Conservation (phyloP, 2,113 vertebrate genomes). For the Malurus melanocephalus region DNA sequence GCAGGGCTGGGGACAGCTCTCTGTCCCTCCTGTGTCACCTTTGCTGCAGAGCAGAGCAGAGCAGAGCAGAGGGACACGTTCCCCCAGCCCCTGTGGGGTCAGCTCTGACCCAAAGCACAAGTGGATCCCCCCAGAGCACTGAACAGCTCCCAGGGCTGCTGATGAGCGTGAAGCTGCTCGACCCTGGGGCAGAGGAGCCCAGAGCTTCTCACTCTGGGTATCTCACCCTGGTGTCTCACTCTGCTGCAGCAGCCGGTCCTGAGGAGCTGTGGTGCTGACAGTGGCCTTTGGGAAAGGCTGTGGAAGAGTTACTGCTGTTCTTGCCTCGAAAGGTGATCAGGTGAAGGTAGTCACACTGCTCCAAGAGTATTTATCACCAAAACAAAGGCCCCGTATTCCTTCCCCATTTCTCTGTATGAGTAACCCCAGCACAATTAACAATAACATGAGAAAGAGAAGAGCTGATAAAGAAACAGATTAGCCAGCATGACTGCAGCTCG, state of each 20-base stretch:
- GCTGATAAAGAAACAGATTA: background rate
- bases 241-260: slow-evolving; percentile 28
- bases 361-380: slow-evolving; percentile 15
- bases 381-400: slow-evolving; percentile 27
- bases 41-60: background rate
- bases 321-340: background rate
- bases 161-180: background rate
- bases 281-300: slow-evolving; percentile 47
- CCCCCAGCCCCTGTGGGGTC: background rate
- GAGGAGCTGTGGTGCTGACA: background rate
- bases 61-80: background rate
- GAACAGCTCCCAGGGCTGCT: background rate
- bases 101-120: background rate
- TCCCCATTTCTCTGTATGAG: slow-evolving; percentile 19
- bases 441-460: background rate
- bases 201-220: too few relatives aligned
- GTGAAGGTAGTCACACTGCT: slow-evolving; percentile 62
- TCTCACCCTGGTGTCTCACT: background rate
- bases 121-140: background rate
- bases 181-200: background rate
- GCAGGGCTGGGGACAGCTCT: background rate
- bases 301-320: slow-evolving; percentile 41
- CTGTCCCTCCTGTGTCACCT: background rate
- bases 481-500: slow-evolving; percentile 32
- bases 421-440: slow-evolving; percentile 39